These are phyloP conservation scores for Leistus spinibarbis DNA, from an alignment of 2,888 invertebrate genomes.

Conservation along the genomic window DNA sequence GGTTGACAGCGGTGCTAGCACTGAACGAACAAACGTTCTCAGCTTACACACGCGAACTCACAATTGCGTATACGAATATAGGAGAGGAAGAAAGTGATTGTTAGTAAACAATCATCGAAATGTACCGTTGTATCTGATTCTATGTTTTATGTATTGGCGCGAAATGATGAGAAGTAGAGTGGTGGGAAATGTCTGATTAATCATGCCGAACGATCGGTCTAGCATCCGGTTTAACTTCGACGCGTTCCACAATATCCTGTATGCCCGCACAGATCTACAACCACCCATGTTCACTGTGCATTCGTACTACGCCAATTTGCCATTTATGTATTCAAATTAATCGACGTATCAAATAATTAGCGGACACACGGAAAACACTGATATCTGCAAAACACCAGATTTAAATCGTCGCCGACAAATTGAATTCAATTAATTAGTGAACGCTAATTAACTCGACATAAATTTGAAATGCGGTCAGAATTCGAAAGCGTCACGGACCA, in stretches of 20 bases:
- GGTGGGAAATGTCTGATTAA: constrained; percentile 28
- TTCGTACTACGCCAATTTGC: constrained; percentile 8
- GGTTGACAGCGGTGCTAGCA: constrained; percentile 10
- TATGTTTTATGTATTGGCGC: background rate
- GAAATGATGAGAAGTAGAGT: background rate
- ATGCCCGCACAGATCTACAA: background rate
- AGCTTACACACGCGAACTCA: background rate
- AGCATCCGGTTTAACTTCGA: constrained; percentile 6
- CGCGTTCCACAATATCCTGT: background rate
- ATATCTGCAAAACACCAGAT: constrained; percentile 29
- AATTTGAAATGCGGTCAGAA: constrained; percentile 37
- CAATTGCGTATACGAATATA: constrained; percentile 5
- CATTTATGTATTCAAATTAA: constrained; percentile 35
- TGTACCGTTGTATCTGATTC: background rate
- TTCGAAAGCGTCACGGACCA: background rate
- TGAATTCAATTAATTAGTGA: constrained; percentile 46
- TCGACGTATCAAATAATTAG: constrained; percentile 33
- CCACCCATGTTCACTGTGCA: background rate
- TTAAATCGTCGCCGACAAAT: constrained; percentile 27
- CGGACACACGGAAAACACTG: constrained; percentile 24
- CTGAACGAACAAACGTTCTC: background rate
- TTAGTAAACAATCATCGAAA: background rate
- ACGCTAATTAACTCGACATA: constrained; percentile 43
- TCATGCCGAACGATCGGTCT: constrained; percentile 24
- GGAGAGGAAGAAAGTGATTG: background rate